Evolutionary conservation across 2,797 vertebrate genomes (phyloP), one percentile per base, ranked within the genome.

Genomic region (Sebastes matsubarae): DNA sequence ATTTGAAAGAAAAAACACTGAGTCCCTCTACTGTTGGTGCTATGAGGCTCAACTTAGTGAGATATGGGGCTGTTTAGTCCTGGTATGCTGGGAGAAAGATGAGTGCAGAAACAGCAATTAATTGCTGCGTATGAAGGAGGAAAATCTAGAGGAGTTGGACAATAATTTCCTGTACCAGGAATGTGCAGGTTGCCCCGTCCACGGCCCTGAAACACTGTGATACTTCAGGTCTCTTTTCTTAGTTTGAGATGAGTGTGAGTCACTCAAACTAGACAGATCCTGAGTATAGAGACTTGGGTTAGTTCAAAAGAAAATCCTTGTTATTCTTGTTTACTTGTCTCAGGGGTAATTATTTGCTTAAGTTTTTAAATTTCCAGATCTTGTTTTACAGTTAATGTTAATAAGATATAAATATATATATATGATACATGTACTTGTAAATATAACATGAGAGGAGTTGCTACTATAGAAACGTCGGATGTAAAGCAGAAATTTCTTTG

Each of bases 371-470:
- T 38, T 46, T 83, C 60, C 76, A 88, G 79, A 80, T 85, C 46
- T 79, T 79, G 72, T 94, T 94, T 90, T 93, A 87, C 77, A 84
- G 79, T 86, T 85, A 83, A 80, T 84, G 68, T 67, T 74, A 85
- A 79, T 79, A 85, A 63, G 46, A 85, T 67, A 70, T 80, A 79
- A 76, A 68, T n/a, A 59, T 58, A 72, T 68, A 77, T 67, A 77
- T 79, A 66, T 86, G 36, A 79, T 78, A 81, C 32, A 73, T 75
- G 82, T 87, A 83, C 63, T 34, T 94, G 92, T 95, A 94, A 92
- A 94, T 94, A 95, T 78, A 77, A 77, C 8, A 75, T 24, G 14
- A 81, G 75, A 93, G 36, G 64, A 87, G 80, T 71, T 71, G 73
- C 67, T 81, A 73, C 13, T 60, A 42, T 93, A 94, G 89, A 72